phyloP scores from a whole-genome alignment of 2,113 vertebrate species.

The Xiphias gladius region DNA sequence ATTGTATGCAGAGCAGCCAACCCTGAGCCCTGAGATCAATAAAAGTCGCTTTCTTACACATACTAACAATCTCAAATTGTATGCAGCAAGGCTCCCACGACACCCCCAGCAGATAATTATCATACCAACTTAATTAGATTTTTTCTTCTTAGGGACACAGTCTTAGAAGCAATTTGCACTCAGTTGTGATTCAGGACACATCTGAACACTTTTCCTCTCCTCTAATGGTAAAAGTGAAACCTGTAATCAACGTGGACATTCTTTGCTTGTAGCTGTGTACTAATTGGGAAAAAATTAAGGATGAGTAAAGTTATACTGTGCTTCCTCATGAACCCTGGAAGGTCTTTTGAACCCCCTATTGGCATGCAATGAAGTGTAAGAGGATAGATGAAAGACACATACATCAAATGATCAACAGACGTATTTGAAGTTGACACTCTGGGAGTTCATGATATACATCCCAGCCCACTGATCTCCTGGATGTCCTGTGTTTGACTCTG shows the following conservation, averaged over 20 bases:
- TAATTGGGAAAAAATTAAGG: neutral
- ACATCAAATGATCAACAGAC: slow-evolving; percentile 1
- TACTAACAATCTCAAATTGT: neutral
- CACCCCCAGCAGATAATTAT: neutral
- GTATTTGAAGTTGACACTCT: neutral
- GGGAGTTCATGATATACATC: neutral
- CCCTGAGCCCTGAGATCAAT: neutral
- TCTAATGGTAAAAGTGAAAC: neutral
- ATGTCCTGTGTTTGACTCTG: neutral
- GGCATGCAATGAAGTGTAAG: neutral
- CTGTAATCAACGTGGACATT: neutral
- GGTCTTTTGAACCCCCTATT: slow-evolving; percentile 24
- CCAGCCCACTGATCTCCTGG: neutral
- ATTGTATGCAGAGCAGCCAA: neutral
- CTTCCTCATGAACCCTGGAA: neutral
- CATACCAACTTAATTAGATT: neutral
- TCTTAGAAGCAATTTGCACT: neutral
- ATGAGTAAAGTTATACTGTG: neutral
- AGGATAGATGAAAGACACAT: slow-evolving; percentile 31
- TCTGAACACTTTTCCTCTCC: neutral
- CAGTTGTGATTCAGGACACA: neutral
- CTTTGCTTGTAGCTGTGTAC: neutral
- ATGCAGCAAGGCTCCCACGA: neutral
- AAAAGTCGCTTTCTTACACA: neutral
- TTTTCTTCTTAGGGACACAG: neutral